Conservation (phyloP, 2,888 invertebrate species). For the Andrena marginata region DNA sequence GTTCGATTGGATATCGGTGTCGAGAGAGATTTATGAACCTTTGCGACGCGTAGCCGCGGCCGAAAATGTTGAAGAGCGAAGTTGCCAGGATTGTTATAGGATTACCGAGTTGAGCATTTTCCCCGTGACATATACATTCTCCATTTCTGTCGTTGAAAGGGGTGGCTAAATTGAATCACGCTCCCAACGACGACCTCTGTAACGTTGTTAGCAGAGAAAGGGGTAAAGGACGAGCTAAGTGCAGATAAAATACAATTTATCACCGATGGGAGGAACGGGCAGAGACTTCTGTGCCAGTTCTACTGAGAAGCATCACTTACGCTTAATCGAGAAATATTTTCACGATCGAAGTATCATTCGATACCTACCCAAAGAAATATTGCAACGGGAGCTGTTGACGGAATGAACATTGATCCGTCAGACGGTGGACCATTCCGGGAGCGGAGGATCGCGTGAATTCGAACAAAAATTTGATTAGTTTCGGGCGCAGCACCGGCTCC, state of each 20-base stretch:
- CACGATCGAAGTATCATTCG: neutral
- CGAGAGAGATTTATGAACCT: slow-evolving; percentile 20
- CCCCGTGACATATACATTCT: neutral
- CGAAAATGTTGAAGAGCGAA: neutral
- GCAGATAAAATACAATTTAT: slow-evolving; percentile 66
- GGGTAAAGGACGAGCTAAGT: slow-evolving; percentile 70
- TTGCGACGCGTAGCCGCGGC: neutral
- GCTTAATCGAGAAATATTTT: neutral
- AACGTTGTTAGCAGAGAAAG: slow-evolving; percentile 65
- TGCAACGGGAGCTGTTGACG: neutral
- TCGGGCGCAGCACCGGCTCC: slow-evolving; percentile 68
- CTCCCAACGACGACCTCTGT: slow-evolving; percentile 45
- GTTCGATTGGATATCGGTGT: slow-evolving; percentile 45
- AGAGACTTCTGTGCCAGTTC: neutral
- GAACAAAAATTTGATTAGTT: slow-evolving; percentile 82
- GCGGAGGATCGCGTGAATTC: slow-evolving; percentile 17
- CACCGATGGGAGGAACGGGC: slow-evolving; percentile 37
- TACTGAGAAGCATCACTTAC: neutral
- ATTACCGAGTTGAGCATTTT: neutral
- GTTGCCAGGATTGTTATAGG: neutral
- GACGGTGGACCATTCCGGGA: neutral
- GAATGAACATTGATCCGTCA: neutral
- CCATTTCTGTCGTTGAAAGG: slow-evolving; percentile 30
- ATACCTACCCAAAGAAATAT: neutral
- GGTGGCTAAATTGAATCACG: slow-evolving; percentile 65